phyloP scores from a whole-genome alignment of 1,140 invertebrate species.

The Lordiphosa stackelbergi region DNA sequence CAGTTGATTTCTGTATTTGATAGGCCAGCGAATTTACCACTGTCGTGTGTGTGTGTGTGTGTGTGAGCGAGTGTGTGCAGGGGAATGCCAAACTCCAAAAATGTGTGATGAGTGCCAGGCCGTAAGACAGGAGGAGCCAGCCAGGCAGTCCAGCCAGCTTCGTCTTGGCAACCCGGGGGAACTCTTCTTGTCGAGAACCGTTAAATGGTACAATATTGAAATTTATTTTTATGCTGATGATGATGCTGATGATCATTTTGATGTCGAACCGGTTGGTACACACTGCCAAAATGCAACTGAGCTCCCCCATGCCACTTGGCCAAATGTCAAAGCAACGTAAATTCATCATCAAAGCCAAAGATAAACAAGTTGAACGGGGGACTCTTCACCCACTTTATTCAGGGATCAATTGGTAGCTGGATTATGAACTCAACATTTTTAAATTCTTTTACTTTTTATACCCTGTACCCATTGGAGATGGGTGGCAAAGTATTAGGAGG shows the following conservation, averaged over 20 bases:
- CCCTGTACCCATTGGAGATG: too few species aligned
- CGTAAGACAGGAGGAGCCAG: constrained; percentile 19
- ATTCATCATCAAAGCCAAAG: constrained; percentile 44
- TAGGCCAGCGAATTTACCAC: constrained; percentile 60
- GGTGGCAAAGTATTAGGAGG: too few species aligned
- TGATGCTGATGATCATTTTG: constrained; percentile 43
- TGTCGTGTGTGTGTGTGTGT: constrained; percentile 16
- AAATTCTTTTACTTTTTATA: too few species aligned
- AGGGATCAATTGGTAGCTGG: too few species aligned
- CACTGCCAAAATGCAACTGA: constrained; percentile 11
- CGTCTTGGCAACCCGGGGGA: constrained; percentile 7
- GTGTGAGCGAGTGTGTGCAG: background rate
- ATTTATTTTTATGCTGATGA: constrained; percentile 63
- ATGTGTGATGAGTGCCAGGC: constrained; percentile 47
- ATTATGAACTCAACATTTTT: too few species aligned
- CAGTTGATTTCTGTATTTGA: constrained; percentile 74
- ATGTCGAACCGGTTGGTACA: constrained; percentile 40
- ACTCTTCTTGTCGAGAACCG: constrained; percentile 36
- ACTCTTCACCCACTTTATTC: too few species aligned
- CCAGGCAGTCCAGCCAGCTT: constrained; percentile 1
- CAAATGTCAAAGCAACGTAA: constrained; percentile 48
- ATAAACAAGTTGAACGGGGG: constrained; percentile 3
- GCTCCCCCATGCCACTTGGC: constrained; percentile 49
- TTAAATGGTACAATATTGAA: constrained; percentile 71
- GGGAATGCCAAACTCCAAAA: constrained; percentile 18